Evolutionary conservation across 64 coral and sea anemone species (phyloP), one percentile per base, ranked within the genome.

Genomic region (Anthopleura sola): DNA sequence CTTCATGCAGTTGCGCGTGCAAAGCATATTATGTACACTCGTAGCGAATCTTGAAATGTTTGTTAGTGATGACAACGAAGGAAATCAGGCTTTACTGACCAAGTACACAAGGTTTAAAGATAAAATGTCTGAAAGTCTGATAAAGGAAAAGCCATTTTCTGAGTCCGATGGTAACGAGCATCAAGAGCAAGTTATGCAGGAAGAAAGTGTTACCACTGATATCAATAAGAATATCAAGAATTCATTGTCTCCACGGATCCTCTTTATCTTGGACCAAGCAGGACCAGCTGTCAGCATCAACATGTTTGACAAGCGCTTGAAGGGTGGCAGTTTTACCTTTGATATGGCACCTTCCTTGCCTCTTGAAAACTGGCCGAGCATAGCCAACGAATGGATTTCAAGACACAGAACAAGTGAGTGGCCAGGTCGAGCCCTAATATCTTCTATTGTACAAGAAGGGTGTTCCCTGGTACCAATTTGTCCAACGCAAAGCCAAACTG

Each of bases 341-440:
- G 86, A 87, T 80, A 87, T 87, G 86, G 86, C 86, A 80, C 80
- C 80, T 21, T 87, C 75, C 75, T 39, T 87, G 36, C 36, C 86
- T 60, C 23, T 87, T 33, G 47, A 69, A 3, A 26, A 34, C 62
- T 87, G 86, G 86, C 86, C 86, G 79, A 46, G 31, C 6, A 75
- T 87, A 36, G 86, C 86, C 29, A 39, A 39, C 56, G 51, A 80
- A 20, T 87, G 86, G 86, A 80, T 87, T 1, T 51, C 86, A 87
- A 87, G 86, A 36, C 86, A 87, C 51, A 54, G 86, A 36, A 50
- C 50, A 4, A 55, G 86, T 58, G 49, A 78, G 18, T 87, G 86
- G 86, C 86, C 86, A 80, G 33, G 49, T 23, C 33, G 6, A 55
- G 51, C 56, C 60, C 37, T 87, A 13, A 57, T 87, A 39, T 87